Conservation (phyloP, 1,140 invertebrate genomes). For the Pentalonia nigronervosa region DNA sequence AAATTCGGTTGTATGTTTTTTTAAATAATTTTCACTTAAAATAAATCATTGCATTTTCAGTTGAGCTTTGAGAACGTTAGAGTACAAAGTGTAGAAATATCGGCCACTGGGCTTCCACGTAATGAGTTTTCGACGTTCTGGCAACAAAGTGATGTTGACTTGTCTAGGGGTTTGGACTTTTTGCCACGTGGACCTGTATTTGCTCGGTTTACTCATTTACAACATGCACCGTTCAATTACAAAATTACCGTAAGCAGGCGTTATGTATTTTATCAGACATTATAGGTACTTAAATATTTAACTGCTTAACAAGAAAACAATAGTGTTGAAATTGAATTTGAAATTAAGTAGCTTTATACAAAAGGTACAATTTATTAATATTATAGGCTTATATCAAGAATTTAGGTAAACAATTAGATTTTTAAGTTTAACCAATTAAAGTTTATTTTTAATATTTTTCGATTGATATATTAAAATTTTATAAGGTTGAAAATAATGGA, state of each 20-base stretch:
- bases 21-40: not conserved
- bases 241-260: conserved; percentile 60
- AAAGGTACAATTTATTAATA: not conserved
- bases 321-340: not conserved
- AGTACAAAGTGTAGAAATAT: conserved; percentile 66
- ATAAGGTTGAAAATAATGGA: conserved; percentile 59
- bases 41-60: conserved; percentile 63
- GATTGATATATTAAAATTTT: not conserved
- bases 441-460: not conserved
- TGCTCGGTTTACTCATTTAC: conserved; percentile 66
- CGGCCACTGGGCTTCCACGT: conserved; percentile 61
- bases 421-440: not conserved
- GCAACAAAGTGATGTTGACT: conserved; percentile 67
- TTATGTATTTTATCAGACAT: not conserved
- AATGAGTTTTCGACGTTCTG: conserved; percentile 66
- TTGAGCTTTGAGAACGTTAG: conserved; percentile 70
- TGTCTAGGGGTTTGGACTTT: conserved; percentile 67
- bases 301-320: not conserved
- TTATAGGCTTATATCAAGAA: not conserved
- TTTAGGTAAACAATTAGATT: not conserved
- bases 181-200: conserved; percentile 65
- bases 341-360: not conserved
- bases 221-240: conserved; percentile 65
- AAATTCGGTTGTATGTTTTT: not conserved
- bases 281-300: not conserved